Evolutionary conservation across 2,888 invertebrate genomes (phyloP).

Genomic region (Crocallis elinguaria): DNA sequence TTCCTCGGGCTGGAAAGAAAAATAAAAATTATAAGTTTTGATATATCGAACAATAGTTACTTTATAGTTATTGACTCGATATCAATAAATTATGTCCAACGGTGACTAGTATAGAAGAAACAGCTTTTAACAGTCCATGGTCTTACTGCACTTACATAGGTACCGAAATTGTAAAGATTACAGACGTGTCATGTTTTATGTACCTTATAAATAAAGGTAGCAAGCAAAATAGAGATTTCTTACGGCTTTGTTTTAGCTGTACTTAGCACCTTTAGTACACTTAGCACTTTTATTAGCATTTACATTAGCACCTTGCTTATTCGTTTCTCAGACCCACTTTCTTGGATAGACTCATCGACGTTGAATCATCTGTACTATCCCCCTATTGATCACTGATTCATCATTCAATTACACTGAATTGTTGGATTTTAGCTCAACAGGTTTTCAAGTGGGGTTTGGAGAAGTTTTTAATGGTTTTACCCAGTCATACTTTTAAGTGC

Average conservation of each 20-base stretch:
- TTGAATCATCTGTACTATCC: constrained; percentile 23
- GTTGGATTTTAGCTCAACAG: not conserved
- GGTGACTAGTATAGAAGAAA: too few relatives aligned
- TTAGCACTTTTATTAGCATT: constrained; percentile 27
- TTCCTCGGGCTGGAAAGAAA: constrained; percentile 71
- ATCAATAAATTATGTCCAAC: too few relatives aligned
- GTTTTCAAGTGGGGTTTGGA: constrained; percentile 7
- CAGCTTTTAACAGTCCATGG: too few relatives aligned
- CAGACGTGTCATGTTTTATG: too few relatives aligned
- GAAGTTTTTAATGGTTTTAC: constrained; percentile 5
- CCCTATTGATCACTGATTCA: constrained; percentile 19
- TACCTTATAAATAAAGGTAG: not conserved
- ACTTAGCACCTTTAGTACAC: constrained; percentile 8
- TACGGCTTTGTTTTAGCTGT: constrained; percentile 9
- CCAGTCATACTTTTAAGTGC: constrained; percentile 16
- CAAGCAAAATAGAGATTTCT: constrained; percentile 12
- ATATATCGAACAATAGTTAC: too few relatives aligned
- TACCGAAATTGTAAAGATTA: too few relatives aligned
- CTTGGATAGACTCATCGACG: constrained; percentile 29
- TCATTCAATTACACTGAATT: constrained; percentile 3
- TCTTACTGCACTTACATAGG: too few relatives aligned
- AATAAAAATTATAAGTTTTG: constrained; percentile 4
- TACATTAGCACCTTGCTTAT: constrained; percentile 32
- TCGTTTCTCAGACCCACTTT: constrained; percentile 27
- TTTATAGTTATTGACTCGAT: too few relatives aligned